phyloP scores from a whole-genome alignment of 2,113 vertebrate species.

The Tinamus guttatus region DNA sequence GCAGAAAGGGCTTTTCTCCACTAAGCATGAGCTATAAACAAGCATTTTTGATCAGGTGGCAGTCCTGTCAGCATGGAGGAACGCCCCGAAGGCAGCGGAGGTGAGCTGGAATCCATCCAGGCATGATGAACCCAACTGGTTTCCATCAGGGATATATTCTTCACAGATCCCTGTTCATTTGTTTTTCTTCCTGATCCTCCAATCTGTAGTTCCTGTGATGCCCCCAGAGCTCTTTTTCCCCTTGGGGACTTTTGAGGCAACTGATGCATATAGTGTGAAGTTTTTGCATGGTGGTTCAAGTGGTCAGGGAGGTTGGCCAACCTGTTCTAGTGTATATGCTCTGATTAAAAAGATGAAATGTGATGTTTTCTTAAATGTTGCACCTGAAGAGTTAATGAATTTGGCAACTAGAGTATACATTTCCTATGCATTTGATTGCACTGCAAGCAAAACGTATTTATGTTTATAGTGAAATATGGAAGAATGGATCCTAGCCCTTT shows the following conservation, averaged over 20 bases:
- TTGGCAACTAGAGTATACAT: fast-evolving
- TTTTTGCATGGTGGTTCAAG: neutral
- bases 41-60: neutral
- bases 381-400: neutral
- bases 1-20: neutral
- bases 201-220: neutral
- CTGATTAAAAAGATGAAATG: neutral
- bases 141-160: neutral
- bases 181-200: neutral
- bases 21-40: neutral
- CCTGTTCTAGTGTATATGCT: neutral
- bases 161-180: neutral
- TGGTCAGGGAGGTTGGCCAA: neutral
- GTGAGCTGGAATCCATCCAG: neutral
- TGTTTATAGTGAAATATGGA: neutral
- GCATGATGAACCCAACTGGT: fast-evolving
- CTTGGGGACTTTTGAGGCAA: fast-evolving
- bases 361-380: neutral
- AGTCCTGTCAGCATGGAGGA: fast-evolving
- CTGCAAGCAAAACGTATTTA: neutral
- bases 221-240: neutral
- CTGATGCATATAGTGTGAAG: fast-evolving
- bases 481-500: neutral
- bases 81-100: neutral
- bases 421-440: neutral